Evolutionary conservation across 2,888 invertebrate species (phyloP).

Genomic region (Hypsopygia costalis): DNA sequence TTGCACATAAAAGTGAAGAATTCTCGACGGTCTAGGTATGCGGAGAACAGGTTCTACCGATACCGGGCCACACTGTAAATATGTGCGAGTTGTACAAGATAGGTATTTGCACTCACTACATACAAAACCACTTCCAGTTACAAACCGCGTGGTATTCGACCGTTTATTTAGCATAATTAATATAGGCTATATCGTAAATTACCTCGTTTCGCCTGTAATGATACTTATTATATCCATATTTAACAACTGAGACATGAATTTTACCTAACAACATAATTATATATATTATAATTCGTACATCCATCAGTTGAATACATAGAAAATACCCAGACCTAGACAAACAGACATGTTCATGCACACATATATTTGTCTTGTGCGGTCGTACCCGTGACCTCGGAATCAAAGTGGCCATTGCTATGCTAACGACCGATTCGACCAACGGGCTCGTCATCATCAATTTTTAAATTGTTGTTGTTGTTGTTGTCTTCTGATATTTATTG

Average conservation of each 20-base stretch:
- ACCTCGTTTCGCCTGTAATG: conserved; percentile 5
- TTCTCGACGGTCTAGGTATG: conserved; percentile 22
- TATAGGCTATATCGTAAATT: conserved; percentile 12
- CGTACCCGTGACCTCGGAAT: no score
- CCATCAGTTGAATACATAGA: no score
- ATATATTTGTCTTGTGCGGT: no score
- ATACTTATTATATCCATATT: conserved; percentile 1
- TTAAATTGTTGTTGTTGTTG: no score
- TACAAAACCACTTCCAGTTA: conserved; percentile 44
- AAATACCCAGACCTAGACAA: no score
- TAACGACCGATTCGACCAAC: no score
- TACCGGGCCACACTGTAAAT: conserved; percentile 25
- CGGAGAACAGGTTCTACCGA: conserved; percentile 32
- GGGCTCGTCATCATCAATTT: no score
- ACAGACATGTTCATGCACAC: no score
- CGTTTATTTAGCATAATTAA: conserved; percentile 28
- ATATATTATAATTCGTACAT: no score
- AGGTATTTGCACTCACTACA: conserved; percentile 35
- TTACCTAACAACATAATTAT: conserved; percentile 5
- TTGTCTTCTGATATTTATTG: no score
- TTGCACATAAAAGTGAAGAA: conserved; percentile 14
- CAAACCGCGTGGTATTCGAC: conserved; percentile 39
- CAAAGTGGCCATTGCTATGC: no score
- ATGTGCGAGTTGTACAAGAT: conserved; percentile 21
- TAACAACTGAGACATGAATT: background rate